Base-by-base conservation (phyloP, 30 jellyfish, hydroid and myxozoan genomes). In the Aurelia coerulea region DNA sequence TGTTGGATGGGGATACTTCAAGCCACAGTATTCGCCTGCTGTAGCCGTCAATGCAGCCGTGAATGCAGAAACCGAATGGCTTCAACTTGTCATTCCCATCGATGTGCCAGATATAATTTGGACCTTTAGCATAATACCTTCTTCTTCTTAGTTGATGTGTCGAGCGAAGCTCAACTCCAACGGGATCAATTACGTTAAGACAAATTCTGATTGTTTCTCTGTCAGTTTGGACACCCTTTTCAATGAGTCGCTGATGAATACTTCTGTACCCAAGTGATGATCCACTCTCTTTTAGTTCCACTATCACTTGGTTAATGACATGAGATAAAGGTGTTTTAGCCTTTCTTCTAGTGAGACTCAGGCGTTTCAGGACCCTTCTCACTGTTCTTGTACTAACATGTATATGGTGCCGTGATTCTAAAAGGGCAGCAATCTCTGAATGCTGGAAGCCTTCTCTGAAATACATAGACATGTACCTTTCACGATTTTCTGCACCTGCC, bases 41-140 rank as follows among this genome's bases (percentile, higher is more conserved):
- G 50, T 54, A 76, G 87, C 87, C 87, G 53, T 76, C 87, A 76
- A 76, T 76, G n/a, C 53, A 52, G 32, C 87, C 87, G 32, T 76
- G 87, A 18, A 58, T 51, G 10, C 39, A 32, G 18, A 58, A 76
- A 16, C 87, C 87, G 59, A 76, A 76, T 17, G 87, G 87, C 15
- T 52, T 54, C n/a, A 76, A 49, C 58, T 76, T 76, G 15, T 58
- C 87, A 42, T 42, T 42, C 53, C 53, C 53, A 42, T 42, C 53
- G 53, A 42, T 42, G 53, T 42, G 53, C 53, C 86, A 81, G 58
- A 63, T 67, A 15, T 65, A 68, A 71, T 81, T 81, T n/a, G 91
- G 91, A 32, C 85, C 74, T 42, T 31, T 42, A 2, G 35, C 65
- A 41, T 81, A 3, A 68, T 81, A 81, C 59, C 39, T 63, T 68